A percentile compares a stretch with the other conserved stretches of the same genome.
phyloP scores from a whole-genome alignment of 2,888 invertebrate species.

The Sepiola atlantica region DNA sequence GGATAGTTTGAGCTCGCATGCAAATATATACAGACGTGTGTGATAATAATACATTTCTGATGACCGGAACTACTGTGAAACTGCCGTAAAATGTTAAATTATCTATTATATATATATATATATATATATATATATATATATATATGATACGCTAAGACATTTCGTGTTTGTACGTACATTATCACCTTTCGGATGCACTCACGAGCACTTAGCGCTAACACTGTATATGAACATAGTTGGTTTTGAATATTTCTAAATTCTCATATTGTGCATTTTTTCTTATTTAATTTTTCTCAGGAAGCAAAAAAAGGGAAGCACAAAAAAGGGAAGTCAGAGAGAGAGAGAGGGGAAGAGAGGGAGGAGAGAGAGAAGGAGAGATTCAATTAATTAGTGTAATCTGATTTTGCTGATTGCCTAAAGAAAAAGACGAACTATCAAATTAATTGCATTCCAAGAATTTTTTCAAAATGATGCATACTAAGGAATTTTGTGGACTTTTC shows the following conservation, averaged over 20 bases:
- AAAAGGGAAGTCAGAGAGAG: not conserved
- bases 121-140: too few species aligned
- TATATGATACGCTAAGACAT: too few species aligned
- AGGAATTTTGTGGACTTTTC: not conserved
- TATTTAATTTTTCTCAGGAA: not conserved
- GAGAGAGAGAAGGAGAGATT: not conserved
- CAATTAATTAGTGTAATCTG: not conserved
- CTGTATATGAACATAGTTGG: not conserved
- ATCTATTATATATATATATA: too few species aligned
- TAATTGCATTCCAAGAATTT: conserved; percentile 14
- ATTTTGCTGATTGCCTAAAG: not conserved
- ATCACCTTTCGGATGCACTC: too few species aligned
- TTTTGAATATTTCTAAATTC: not conserved
- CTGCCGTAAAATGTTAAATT: too few species aligned
- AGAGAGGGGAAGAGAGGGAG: not conserved
- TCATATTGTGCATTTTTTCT: not conserved
- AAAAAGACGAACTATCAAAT: not conserved
- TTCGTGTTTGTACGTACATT: too few species aligned
- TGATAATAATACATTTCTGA: too few species aligned
- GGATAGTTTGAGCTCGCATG: too few species aligned
- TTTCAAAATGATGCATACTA: not conserved
- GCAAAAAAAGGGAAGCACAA: not conserved
- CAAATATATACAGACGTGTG: too few species aligned
- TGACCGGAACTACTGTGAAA: too few species aligned
- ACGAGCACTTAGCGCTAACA: too few species aligned